Conservation (phyloP, 2,888 invertebrate genomes). For the Phytoseiulus persimilis region DNA sequence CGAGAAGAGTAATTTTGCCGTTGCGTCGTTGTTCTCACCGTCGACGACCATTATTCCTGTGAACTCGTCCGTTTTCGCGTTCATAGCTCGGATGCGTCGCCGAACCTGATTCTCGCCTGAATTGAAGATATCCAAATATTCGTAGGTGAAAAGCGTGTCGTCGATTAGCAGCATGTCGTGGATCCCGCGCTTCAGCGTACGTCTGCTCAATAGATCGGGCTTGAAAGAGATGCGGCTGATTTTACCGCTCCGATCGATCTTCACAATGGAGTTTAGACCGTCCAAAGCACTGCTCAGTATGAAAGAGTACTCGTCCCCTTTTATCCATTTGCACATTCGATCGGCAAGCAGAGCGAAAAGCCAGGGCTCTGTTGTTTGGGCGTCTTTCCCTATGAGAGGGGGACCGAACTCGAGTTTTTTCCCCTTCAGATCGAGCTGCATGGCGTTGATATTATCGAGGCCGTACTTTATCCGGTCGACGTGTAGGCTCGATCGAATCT, state of each 20-base stretch:
- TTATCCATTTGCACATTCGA: constrained; percentile 37
- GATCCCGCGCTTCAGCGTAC: constrained; percentile 13
- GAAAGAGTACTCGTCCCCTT: constrained; percentile 21
- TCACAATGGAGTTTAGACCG: constrained; percentile 7
- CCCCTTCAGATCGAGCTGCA: constrained; percentile 15
- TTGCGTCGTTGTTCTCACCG: constrained; percentile 10
- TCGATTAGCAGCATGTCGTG: constrained; percentile 35
- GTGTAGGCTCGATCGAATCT: constrained; percentile 6
- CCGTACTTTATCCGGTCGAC: constrained; percentile 27
- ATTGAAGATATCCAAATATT: not conserved
- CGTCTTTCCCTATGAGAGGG: not conserved
- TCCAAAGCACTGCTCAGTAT: constrained; percentile 22
- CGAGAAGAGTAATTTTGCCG: constrained; percentile 19
- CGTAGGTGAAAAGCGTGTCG: constrained; percentile 15
- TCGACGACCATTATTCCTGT: constrained; percentile 31
- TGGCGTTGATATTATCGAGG: constrained; percentile 18
- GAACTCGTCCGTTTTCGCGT: not conserved
- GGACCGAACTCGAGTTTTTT: not conserved
- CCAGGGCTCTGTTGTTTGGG: constrained; percentile 9
- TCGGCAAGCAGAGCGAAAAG: constrained; percentile 23
- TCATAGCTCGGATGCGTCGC: constrained; percentile 16
- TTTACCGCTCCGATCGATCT: not conserved
- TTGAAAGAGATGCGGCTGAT: constrained; percentile 25
- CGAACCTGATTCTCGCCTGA: not conserved
- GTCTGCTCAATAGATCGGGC: not conserved